These are phyloP conservation scores for Oryctolagus cuniculus DNA, from an alignment of 2,113 vertebrate species.

Conservation along the genomic window mOryCun1.1 NC_091449.1:15836001-15836500, in stretches of 20 bases:
- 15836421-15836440: neutral
- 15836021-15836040: no score
- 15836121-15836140: constrained; percentile 81
- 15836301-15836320: neutral
- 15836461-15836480: neutral
- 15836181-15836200: constrained; percentile 79
- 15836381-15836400: neutral
- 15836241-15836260: neutral
- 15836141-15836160: constrained; percentile 81
- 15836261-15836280: neutral
- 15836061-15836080: no score
- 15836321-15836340: neutral
- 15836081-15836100: constrained; percentile 74
- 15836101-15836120: constrained; percentile 82
- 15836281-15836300: neutral
- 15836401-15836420: neutral
- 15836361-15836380: neutral
- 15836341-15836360: neutral
- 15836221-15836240: neutral
- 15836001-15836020: no score
- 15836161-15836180: constrained; percentile 76
- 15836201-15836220: neutral
- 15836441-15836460: neutral
- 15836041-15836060: no score
- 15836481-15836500: neutral